Evolutionary conservation across 1,140 invertebrate genomes (phyloP).

Genomic region (Lordiphosa mommai): DNA sequence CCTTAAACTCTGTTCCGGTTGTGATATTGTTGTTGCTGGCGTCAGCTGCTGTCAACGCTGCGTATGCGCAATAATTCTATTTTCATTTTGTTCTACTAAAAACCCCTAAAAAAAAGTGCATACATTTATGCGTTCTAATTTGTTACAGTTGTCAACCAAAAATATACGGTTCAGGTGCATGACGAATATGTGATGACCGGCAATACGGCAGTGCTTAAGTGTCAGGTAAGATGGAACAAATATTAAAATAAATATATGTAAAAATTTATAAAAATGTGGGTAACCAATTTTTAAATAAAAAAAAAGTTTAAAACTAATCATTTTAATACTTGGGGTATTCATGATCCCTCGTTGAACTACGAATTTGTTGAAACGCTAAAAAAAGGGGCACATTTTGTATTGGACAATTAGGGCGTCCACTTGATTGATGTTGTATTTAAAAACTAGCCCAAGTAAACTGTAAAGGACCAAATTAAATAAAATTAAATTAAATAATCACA

Average conservation of each 20-base stretch:
- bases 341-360: no score
- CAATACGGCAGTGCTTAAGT: constrained; percentile 92
- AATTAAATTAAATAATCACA: not conserved
- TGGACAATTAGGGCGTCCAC: no score
- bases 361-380: no score
- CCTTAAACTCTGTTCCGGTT: not conserved
- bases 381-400: no score
- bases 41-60: constrained; percentile 16
- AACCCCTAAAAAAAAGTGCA: constrained; percentile 14
- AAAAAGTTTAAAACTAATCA: no score
- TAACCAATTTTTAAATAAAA: no score
- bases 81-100: constrained; percentile 1
- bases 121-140: constrained; percentile 41
- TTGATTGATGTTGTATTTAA: no score
- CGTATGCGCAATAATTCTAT: constrained; percentile 53
- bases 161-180: constrained; percentile 92
- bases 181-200: constrained; percentile 93
- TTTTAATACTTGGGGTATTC: no score
- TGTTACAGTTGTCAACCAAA: constrained; percentile 89
- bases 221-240: constrained; percentile 81
- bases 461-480: no score
- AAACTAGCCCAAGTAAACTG: no score
- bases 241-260: not conserved
- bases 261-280: not conserved
- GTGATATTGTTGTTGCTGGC: constrained; percentile 2